phyloP scores from a whole-genome alignment of 2,113 vertebrate genomes.

The mouse (Mus musculus) region DNA sequence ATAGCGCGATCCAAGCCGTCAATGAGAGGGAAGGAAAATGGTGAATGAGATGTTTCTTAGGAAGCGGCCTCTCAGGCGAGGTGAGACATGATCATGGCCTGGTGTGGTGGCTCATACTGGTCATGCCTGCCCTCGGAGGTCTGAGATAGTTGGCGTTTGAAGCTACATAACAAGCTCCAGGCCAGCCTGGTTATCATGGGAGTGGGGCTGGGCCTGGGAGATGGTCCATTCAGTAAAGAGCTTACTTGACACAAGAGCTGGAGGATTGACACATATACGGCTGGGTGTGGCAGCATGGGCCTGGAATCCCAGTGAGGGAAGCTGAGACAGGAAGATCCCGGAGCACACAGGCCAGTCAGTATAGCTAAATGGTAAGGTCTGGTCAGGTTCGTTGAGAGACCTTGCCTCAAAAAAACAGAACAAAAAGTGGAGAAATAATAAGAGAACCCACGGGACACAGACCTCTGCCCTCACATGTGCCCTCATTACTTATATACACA shows the following conservation, averaged over 20 bases:
- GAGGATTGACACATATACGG: neutral
- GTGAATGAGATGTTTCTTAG: neutral
- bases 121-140: neutral
- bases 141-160: neutral
- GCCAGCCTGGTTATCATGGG: neutral
- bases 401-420: neutral
- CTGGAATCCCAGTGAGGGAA: too few species aligned
- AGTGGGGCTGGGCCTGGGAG: accelerated
- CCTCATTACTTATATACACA: too few species aligned
- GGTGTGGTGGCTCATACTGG: neutral
- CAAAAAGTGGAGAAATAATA: neutral
- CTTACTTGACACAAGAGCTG: too few species aligned
- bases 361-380: neutral
- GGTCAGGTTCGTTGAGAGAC: neutral
- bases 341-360: neutral
- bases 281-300: neutral
- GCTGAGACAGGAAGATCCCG: neutral
- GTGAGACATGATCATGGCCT: neutral
- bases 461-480: neutral
- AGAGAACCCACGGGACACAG: neutral
- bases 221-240: neutral
- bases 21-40: neutral
- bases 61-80: neutral
- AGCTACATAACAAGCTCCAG: neutral
- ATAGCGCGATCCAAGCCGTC: neutral